Evolutionary conservation across 2,797 vertebrate species (phyloP).

Genomic region (Podarcis lilfordi): DNA sequence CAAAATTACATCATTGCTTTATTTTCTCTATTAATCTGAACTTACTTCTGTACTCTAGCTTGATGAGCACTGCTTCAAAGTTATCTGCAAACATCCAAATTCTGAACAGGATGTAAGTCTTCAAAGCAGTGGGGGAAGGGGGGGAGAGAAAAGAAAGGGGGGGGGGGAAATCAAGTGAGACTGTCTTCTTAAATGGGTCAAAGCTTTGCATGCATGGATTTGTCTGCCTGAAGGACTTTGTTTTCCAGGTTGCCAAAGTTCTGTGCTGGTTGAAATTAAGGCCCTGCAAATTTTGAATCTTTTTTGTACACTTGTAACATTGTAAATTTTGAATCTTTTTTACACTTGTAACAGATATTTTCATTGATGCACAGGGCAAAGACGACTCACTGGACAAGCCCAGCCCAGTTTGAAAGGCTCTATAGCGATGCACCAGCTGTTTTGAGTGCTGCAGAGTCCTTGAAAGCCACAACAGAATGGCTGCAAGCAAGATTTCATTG

Average conservation of each 20-base stretch:
- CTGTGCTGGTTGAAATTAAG: not conserved
- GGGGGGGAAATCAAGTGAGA: not conserved
- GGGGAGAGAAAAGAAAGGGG: too few relatives aligned
- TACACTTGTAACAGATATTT: not conserved
- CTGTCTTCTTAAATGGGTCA: not conserved
- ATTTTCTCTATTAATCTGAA: not conserved
- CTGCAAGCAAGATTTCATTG: slow-evolving; percentile 10
- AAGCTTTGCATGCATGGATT: too few relatives aligned
- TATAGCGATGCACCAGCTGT: slow-evolving; percentile 29
- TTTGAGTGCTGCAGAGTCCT: not conserved
- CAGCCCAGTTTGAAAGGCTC: not conserved
- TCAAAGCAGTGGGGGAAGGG: not conserved
- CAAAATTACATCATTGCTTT: not conserved
- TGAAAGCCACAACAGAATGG: slow-evolving; percentile 12
- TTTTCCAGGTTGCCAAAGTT: not conserved
- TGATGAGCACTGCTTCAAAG: not conserved
- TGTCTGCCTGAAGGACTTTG: not conserved
- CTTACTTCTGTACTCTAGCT: not conserved
- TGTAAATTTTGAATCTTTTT: too few relatives aligned
- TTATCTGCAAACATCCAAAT: not conserved
- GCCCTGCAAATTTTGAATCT: not conserved
- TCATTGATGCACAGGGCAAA: not conserved
- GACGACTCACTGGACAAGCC: not conserved
- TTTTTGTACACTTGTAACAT: too few relatives aligned
- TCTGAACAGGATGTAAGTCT: not conserved